These are phyloP conservation scores for Clanis bilineata DNA, from an alignment of 2,888 invertebrate genomes.

Conservation along the genomic window DNA sequence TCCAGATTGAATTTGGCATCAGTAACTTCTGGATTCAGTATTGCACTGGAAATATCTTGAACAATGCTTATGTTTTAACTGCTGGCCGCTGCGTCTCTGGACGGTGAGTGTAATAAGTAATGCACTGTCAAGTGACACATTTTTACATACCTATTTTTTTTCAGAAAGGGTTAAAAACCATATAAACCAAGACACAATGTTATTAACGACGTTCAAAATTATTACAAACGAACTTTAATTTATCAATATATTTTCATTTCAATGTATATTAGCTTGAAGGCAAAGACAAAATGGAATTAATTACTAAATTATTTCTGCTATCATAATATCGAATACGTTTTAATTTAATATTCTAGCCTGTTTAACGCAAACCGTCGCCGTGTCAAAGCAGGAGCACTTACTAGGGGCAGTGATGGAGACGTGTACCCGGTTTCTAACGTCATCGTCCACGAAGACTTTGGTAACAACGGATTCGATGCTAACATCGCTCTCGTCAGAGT, in stretches of 20 bases:
- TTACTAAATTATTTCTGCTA: too few relatives aligned
- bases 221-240: too few relatives aligned
- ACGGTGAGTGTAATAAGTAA: conserved; percentile 25
- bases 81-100: conserved; percentile 34
- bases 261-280: too few relatives aligned
- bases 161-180: too few relatives aligned
- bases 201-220: too few relatives aligned
- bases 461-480: conserved; percentile 22
- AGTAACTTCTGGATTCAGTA: conserved; percentile 28
- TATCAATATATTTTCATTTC: too few relatives aligned
- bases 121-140: too few relatives aligned
- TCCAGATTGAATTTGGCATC: conserved; percentile 27
- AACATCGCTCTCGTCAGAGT: conserved; percentile 32
- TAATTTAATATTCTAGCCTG: conserved; percentile 21
- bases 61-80: conserved; percentile 27
- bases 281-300: too few relatives aligned
- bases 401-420: conserved; percentile 27
- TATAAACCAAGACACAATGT: too few relatives aligned
- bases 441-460: conserved; percentile 29
- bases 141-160: too few relatives aligned
- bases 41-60: conserved; percentile 29
- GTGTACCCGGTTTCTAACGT: conserved; percentile 19
- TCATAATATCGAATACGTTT: background rate
- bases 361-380: conserved; percentile 24
- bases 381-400: conserved; percentile 35